Evolutionary conservation across 2,113 vertebrate genomes (phyloP).

Genomic region (Hippocampus comes): DNA sequence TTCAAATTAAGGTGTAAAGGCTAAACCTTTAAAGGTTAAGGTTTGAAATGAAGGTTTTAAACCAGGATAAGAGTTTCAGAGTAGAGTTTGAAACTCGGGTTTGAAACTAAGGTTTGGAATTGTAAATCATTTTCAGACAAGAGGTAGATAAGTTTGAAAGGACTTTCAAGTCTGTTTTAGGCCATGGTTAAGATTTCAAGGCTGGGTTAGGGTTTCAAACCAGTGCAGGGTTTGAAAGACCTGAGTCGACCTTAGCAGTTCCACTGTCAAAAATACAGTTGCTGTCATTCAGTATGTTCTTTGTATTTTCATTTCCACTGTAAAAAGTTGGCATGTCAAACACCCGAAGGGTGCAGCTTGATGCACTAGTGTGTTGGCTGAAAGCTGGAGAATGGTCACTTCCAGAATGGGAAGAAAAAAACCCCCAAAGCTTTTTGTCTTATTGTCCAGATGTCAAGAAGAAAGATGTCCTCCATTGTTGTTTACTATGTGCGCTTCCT

Average conservation of each 20-base stretch:
- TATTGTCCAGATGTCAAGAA: not conserved
- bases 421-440: not conserved
- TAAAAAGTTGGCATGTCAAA: not conserved
- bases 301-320: not conserved
- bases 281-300: too few species aligned
- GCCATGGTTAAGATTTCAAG: too few species aligned
- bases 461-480: not conserved
- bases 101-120: too few species aligned
- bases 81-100: too few species aligned
- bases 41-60: too few species aligned
- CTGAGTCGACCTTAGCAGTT: not conserved
- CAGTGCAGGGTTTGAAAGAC: too few species aligned
- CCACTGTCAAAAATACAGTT: not conserved
- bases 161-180: too few species aligned
- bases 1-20: too few species aligned
- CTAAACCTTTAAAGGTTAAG: too few species aligned
- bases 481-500: not conserved
- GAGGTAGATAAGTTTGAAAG: too few species aligned
- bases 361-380: not conserved
- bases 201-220: not conserved
- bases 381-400: not conserved
- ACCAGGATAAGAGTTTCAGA: too few species aligned
- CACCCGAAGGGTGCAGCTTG: not conserved
- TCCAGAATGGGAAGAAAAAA: not conserved
- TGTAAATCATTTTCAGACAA: too few species aligned